Base-by-base conservation (phyloP, 2,888 invertebrate genomes). In the Leptura quadrifasciata region DNA sequence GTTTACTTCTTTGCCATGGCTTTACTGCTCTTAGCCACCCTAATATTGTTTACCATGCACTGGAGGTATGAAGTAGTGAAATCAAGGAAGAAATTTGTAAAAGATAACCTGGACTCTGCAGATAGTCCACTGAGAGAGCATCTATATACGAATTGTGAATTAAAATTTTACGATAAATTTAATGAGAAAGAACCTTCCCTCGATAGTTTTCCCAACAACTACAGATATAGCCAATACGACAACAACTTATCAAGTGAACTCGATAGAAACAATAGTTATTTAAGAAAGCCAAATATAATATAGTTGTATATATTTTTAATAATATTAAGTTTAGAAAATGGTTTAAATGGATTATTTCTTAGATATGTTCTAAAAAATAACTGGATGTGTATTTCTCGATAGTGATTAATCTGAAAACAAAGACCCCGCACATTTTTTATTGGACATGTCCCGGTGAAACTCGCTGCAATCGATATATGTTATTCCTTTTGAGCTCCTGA, bases 31-130 rank as follows among this genome's bases (percentile, higher is more conserved):
- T 24, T 67, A 12, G 67, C 27, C 10, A 54, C 18, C 15, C 21
- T 54, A 15, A 52, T 52, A n/a, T 52, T 67, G 15, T 54, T 67
- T 10, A n/a, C 12, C 15, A 27, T 67, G 9, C 54, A 67, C 27
- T 67, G 54, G 67, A 52, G 27, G 12, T 27, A 67, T 21, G 21
- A 67, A 67, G 54, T 54, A n/a, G 27, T 27, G 55, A 21, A 67
- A 54, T 27, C 24, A 9, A 67, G 27, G 27, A 67, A 27, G 52
- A 67, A 55, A 67, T 18, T 67, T 15, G 24, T 12, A 21, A 54
- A 27, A 9, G 17, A 54, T 24, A 27, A 52, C 10, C 24, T 54
- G 17, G 27, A 54, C 24, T 52, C 52, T 52, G 54, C 67, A 18
- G 17, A 27, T 12, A 27, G 27, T 15, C 21, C 20, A 9, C 15